Evolutionary conservation across 2,888 invertebrate species (phyloP), one percentile per base, ranked within the genome.

Genomic region (Stenodema calcarata): DNA sequence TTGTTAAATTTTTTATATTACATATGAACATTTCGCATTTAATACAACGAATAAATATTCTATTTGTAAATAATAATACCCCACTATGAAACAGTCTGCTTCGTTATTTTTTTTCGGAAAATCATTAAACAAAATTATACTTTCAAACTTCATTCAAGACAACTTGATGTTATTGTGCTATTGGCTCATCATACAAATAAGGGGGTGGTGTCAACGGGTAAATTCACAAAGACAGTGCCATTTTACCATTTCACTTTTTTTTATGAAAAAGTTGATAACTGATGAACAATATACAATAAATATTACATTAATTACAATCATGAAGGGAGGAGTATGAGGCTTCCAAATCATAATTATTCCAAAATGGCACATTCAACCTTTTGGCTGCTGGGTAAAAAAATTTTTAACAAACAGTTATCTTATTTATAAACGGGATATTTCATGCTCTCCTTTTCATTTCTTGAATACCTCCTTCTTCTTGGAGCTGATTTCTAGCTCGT

Each of bases 401-500:
- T 23, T 76, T n/a, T 41, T 23, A 76, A 76, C 35, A 76, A 76
- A 42, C 41, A 41, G 76, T 41, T 42, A 76, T 42, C 76, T 42
- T 76, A 76, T 14, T 70, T 76, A 42, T 28, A 42, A 42, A 23
- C 42, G 23, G 76, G 23, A 35, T 69, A 28, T 81, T 81, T 41
- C 11, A 73, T 70, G 69, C 30, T 27, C 14, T 11, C 62, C 81
- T 35, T 88, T 88, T 89, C 88, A 89, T 87, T 89, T 88, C 84
- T 89, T 89, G 87, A 89, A 89, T 82, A 89, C 87, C 86, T 89
- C 89, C 83, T 88, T 87, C 89, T 89, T 89, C 88, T 90, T 90
- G 89, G 89, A 90, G 90, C 91, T 91, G 88, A 96, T 93, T 94
- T 97, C 97, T 93, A 98, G 94, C 93, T 97, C 97, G 91, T 95